Evolutionary conservation across 2,888 invertebrate genomes (phyloP).

Genomic region (Hedychridium roseum): DNA sequence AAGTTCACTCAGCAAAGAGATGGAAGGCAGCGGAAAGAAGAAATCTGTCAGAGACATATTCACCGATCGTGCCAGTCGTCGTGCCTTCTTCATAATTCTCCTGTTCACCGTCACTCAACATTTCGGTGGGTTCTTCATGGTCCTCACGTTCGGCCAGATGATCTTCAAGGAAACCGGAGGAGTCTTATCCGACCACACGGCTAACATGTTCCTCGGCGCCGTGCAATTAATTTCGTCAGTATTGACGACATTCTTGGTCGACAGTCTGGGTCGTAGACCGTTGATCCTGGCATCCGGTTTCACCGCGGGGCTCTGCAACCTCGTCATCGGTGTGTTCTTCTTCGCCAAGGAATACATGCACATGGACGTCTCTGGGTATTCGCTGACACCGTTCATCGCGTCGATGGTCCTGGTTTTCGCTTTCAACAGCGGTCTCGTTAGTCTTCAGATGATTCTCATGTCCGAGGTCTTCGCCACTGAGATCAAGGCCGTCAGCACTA

Average conservation of each 20-base stretch:
- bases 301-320: conserved; percentile 30
- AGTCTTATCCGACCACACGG: conserved; percentile 35
- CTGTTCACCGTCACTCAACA: conserved; percentile 65
- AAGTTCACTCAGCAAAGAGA: background rate
- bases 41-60: conserved; percentile 41
- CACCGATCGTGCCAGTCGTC: conserved; percentile 41
- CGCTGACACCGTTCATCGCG: conserved; percentile 32
- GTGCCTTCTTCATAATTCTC: conserved; percentile 62
- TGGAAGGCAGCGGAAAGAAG: conserved; percentile 7
- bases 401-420: conserved; percentile 34
- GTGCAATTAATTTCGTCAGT: conserved; percentile 50
- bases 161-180: conserved; percentile 59
- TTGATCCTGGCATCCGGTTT: conserved; percentile 61
- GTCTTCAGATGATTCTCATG: conserved; percentile 36
- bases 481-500: conserved; percentile 40
- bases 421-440: conserved; percentile 39
- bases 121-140: conserved; percentile 56
- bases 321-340: conserved; percentile 40
- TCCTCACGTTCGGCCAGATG: conserved; percentile 57
- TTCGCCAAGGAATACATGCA: conserved; percentile 35
- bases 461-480: conserved; percentile 45
- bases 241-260: conserved; percentile 54
- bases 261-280: conserved; percentile 63
- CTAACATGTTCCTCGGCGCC: conserved; percentile 43
- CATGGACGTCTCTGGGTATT: conserved; percentile 26